Conservation (phyloP, 1,140 invertebrate species). For the Dendrolimus kikuchii region DNA sequence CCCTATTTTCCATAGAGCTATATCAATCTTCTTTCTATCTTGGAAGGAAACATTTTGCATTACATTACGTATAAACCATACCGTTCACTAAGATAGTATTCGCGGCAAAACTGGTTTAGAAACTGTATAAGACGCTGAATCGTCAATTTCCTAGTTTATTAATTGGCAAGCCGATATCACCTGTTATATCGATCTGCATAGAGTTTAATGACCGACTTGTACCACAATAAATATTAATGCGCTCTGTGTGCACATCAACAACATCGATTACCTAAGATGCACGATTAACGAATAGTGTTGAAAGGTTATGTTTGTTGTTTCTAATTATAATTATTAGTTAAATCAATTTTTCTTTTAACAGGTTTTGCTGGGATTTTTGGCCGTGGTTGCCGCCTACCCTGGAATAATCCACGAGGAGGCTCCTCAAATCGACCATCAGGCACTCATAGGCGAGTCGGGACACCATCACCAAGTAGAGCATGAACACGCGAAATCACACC, state of each 20-base stretch:
- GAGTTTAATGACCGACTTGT: no score
- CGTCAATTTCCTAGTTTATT: constrained; percentile 16
- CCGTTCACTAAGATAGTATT: constrained; percentile 28
- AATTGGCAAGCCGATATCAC: constrained; percentile 16
- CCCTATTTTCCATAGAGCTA: no score
- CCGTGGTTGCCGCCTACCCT: constrained; percentile 57
- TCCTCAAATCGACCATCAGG: constrained; percentile 55
- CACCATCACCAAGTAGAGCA: constrained; percentile 74
- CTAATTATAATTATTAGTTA: constrained; percentile 2
- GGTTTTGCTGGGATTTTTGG: constrained; percentile 67
- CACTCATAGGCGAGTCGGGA: constrained; percentile 70
- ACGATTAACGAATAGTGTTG: no score
- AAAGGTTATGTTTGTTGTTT: no score
- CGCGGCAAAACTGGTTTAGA: constrained; percentile 25
- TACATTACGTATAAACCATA: constrained; percentile 30
- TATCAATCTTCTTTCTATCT: not conserved
- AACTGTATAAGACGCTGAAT: constrained; percentile 11
- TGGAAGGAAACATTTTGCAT: constrained; percentile 45
- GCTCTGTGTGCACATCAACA: no score
- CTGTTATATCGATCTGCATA: constrained; percentile 1
- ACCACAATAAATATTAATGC: no score
- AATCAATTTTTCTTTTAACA: constrained; percentile 29
- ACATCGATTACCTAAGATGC: no score
- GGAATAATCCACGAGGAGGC: constrained; percentile 62
- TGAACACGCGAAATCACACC: constrained; percentile 77